Conservation (phyloP, 2,113 vertebrate species). For the Bos javanicus region DNA sequence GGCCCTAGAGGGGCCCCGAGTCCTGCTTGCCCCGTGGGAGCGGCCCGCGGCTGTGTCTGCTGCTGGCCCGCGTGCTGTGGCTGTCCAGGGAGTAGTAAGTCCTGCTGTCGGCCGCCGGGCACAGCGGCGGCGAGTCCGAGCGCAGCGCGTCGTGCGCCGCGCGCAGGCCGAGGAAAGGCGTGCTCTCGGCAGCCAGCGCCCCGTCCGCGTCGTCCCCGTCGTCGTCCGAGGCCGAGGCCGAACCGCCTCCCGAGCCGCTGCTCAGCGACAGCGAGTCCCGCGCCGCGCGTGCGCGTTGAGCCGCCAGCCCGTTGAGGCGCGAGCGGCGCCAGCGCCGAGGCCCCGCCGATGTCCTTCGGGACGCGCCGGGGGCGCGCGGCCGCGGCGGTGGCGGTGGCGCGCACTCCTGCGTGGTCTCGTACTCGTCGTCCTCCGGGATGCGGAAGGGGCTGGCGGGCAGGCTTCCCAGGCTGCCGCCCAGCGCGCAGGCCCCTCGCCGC, state of each 20-base stretch:
- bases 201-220: constrained; percentile 82
- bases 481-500: constrained; percentile 92
- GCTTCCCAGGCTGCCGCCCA: constrained; percentile 92
- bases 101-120: constrained; percentile 91
- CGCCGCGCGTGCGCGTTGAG: constrained; percentile 87
- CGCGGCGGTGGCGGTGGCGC: constrained; percentile 91
- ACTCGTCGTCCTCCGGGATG: constrained; percentile 94
- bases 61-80: constrained; percentile 82
- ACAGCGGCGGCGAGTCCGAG: constrained; percentile 89
- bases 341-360: constrained; percentile 85
- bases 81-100: constrained; percentile 92
- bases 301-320: constrained; percentile 94
- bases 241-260: constrained; percentile 94
- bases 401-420: constrained; percentile 98
- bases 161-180: constrained; percentile 96
- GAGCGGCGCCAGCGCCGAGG: constrained; percentile 92
- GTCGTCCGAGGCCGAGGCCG: constrained; percentile 71
- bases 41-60: constrained; percentile 87
- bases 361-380: constrained; percentile 83
- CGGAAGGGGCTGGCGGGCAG: constrained; percentile 95
- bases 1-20: constrained; percentile 89
- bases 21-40: constrained; percentile 89
- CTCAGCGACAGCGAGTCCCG: constrained; percentile 94
- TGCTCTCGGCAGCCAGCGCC: constrained; percentile 94
- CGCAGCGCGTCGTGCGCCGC: constrained; percentile 83